These are phyloP conservation scores for Eudasyphora cyanicolor DNA, from an alignment of 2,888 invertebrate genomes.

Conservation along the genomic window DNA sequence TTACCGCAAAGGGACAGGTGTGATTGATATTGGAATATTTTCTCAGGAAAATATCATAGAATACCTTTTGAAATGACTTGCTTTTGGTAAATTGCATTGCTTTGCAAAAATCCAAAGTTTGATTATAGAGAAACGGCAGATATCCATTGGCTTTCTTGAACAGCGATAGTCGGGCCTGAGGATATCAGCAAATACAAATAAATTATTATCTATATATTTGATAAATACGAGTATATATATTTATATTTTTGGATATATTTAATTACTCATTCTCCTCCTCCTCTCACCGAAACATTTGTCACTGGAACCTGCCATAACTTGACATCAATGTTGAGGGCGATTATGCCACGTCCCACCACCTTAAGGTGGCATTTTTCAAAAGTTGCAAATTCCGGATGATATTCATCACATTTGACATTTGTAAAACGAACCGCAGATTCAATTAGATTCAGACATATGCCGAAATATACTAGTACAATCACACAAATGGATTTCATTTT, in stretches of 20 bases:
- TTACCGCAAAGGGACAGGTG: slow-evolving; percentile 2
- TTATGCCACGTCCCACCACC: neutral
- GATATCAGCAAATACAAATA: too few species aligned
- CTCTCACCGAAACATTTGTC: neutral
- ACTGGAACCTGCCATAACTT: neutral
- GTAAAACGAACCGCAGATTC: neutral
- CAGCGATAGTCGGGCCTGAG: neutral
- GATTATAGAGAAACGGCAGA: slow-evolving; percentile 30
- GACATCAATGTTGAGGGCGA: neutral
- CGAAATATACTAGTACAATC: too few species aligned
- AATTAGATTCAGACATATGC: too few species aligned
- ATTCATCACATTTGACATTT: neutral
- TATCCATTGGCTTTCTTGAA: slow-evolving; percentile 12
- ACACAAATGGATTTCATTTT: too few species aligned
- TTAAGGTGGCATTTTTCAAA: neutral
- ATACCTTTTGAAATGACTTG: neutral
- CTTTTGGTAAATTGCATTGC: neutral
- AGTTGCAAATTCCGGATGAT: neutral
- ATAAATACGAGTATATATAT: too few species aligned
- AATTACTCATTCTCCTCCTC: too few species aligned
- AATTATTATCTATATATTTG: too few species aligned
- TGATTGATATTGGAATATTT: slow-evolving; percentile 19
- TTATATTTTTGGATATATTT: too few species aligned
- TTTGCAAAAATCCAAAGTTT: slow-evolving; percentile 27
- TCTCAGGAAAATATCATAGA: neutral